These are phyloP conservation scores for Martes martes DNA, from an alignment of 2,113 vertebrate species.

Conservation along the genomic window DNA sequence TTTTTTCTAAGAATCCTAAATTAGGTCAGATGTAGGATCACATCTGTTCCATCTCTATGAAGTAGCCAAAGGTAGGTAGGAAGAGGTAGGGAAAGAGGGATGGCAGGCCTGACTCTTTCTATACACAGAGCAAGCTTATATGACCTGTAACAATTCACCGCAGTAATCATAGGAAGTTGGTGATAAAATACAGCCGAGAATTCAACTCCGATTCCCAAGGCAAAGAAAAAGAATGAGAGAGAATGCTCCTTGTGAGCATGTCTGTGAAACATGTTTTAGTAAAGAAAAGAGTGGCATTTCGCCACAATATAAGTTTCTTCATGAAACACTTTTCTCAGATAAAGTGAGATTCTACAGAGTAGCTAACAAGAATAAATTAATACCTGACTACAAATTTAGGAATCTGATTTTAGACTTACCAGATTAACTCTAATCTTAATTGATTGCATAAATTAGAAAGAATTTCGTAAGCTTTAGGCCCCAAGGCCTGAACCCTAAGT, in stretches of 20 bases:
- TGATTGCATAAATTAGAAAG: not conserved
- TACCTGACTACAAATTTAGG: not conserved
- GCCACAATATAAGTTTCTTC: not conserved
- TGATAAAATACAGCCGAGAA: not conserved
- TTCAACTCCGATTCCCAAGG: not conserved
- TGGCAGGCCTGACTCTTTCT: not conserved
- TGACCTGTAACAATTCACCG: not conserved
- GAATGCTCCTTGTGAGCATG: not conserved
- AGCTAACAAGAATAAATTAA: not conserved
- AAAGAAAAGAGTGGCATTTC: slow-evolving; percentile 2
- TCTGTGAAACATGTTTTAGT: not conserved
- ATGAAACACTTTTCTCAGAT: slow-evolving; percentile 28
- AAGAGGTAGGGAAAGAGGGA: not conserved
- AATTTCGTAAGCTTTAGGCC: not conserved
- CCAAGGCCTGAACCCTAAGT: not conserved
- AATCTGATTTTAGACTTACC: not conserved
- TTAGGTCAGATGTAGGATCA: not conserved
- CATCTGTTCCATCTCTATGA: not conserved
- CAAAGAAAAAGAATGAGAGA: not conserved
- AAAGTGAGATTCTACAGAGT: not conserved
- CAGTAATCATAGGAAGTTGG: not conserved
- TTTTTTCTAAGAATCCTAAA: slow-evolving; percentile 22
- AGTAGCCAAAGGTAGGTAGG: not conserved
- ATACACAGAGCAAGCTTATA: not conserved
- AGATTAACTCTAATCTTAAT: not conserved